Percentiles rank a stretch among this genome's conserved stretches.
Evolutionary conservation across 2,797 vertebrate species (phyloP).

Genomic region (Alfaro cultratus): DNA sequence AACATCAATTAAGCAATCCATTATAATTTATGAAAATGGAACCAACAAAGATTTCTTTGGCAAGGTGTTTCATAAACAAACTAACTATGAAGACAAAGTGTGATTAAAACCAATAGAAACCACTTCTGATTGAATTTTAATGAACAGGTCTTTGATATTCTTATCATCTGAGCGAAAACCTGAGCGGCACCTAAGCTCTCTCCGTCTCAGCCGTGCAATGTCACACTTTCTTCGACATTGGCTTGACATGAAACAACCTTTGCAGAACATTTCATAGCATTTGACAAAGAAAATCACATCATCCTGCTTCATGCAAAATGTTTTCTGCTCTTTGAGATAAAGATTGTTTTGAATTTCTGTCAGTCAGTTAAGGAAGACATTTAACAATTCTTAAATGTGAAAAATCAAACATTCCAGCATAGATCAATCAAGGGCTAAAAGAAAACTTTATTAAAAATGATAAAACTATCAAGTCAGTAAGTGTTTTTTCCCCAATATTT

Average conservation of each 20-base stretch:
- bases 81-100: constrained; percentile 50
- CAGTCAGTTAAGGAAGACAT: constrained; percentile 2
- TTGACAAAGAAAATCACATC: constrained; percentile 44
- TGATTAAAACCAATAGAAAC: constrained; percentile 54
- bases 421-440: background rate
- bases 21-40: constrained; percentile 19
- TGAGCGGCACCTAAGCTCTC: constrained; percentile 47
- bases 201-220: constrained; percentile 19
- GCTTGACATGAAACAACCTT: constrained; percentile 26
- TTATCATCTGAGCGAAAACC: constrained; percentile 50
- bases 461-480: background rate
- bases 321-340: constrained; percentile 38
- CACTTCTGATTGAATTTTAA: constrained; percentile 53
- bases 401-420: background rate
- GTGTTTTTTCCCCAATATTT: background rate
- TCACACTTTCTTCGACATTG: constrained; percentile 15
- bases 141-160: constrained; percentile 51
- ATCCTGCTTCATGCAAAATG: constrained; percentile 39
- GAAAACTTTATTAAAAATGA: background rate
- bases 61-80: constrained; percentile 33
- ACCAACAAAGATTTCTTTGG: constrained; percentile 15
- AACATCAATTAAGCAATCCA: constrained; percentile 16
- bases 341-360: constrained; percentile 7
- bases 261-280: constrained; percentile 35
- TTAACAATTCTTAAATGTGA: background rate